Base-by-base conservation (phyloP, 2,888 invertebrate genomes). In the Leptura quadrifasciata region DNA sequence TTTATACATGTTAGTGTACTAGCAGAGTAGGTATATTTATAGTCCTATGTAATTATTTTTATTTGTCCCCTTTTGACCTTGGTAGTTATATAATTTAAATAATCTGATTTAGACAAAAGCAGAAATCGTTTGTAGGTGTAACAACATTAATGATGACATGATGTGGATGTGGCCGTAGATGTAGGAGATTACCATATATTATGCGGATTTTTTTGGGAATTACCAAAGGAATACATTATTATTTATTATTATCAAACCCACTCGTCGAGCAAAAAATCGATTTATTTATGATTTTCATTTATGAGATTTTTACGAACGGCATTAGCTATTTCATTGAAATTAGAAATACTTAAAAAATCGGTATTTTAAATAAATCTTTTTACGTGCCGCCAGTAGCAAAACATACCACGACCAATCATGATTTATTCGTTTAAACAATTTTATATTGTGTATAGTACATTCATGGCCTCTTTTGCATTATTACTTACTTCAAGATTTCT, bases 111-210 rank as follows among this genome's bases (percentile, higher is more conserved):
- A 57, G 20, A 57, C 21, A 57, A 55, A 55, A 18, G 10, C 12
- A 18, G 57, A 20, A 20, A 57, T 15, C 12, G 57, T 57, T 21
- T 21, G 57, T 20, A 57, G 57, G 57, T 20, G 57, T 57, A 47
- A 57, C 57, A 21, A 57, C 18, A 57, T 57, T 57, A 57, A 57
- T 21, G 20, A 57, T 20, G 20, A 57, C 18, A 57, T 20, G 20
- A 57, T 57, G 57, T 57, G 20, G 20, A 20, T 57, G 57, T 18
- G 21, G 57, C 17, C 21, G 20, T 57, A 1, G 57, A 57, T 57
- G 57, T 18, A 21, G 12, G 15, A 18, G 57, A 57, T 57, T 57
- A 20, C 21, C 57, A 20, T 57, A 57, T 10, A 57, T 57, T 20
- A 57, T 17, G n/a, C n/a, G 5, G 47, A 15, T 47, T 47, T 47